Evolutionary conservation across 2,797 vertebrate genomes (phyloP).

Genomic region (Falco biarmicus): DNA sequence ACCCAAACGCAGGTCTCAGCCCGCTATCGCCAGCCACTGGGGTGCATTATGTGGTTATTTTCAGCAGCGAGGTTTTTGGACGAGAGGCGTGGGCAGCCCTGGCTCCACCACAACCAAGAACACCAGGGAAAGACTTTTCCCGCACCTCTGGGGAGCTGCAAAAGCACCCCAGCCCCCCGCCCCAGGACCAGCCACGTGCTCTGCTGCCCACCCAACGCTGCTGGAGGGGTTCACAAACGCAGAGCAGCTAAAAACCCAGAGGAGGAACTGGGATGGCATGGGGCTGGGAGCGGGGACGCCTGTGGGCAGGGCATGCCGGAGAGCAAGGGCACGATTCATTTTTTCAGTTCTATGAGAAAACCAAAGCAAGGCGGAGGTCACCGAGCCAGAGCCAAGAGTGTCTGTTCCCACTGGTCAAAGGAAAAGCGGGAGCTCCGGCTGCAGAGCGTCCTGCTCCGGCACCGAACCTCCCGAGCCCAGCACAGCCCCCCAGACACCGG

Average conservation of each 20-base stretch:
- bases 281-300: neutral
- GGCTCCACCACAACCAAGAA: neutral
- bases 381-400: rapidly evolving
- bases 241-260: neutral
- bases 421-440: neutral
- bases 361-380: neutral
- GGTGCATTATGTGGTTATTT: neutral
- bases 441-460: neutral
- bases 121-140: neutral
- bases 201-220: rapidly evolving
- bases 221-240: neutral
- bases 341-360: neutral
- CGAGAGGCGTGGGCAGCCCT: rapidly evolving
- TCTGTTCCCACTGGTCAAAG: neutral
- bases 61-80: neutral
- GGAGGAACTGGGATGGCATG: rapidly evolving
- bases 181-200: neutral
- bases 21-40: neutral
- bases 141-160: neutral
- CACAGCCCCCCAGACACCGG: rapidly evolving
- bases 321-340: rapidly evolving
- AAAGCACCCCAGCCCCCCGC: neutral
- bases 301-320: rapidly evolving
- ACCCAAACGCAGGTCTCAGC: neutral
- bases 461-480: neutral